Conservation (phyloP, 2,113 vertebrate species). For the Solea senegalensis region DNA sequence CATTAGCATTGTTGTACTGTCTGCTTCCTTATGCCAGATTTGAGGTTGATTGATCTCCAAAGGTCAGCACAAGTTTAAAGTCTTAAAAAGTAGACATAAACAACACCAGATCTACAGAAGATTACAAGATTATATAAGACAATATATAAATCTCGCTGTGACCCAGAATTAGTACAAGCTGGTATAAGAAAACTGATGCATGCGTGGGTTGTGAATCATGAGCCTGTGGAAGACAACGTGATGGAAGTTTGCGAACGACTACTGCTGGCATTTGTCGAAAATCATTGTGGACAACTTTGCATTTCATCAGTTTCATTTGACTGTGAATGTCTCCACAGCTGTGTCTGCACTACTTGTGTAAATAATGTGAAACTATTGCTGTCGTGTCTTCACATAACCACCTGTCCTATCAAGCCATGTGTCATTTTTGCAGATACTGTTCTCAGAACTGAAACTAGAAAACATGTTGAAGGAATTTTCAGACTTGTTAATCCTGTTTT, state of each 20-base stretch:
- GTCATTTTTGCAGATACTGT: background rate
- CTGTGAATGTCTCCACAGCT: conserved; percentile 21
- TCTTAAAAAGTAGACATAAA: too few species aligned
- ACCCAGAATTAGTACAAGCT: background rate
- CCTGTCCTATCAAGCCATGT: conserved; percentile 14
- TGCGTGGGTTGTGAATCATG: background rate
- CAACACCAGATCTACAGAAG: too few species aligned
- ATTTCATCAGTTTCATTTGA: conserved; percentile 18
- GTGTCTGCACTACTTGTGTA: conserved; percentile 13
- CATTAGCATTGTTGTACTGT: too few species aligned
- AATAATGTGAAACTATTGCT: conserved; percentile 23
- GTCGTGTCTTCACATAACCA: conserved; percentile 16
- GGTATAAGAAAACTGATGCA: background rate
- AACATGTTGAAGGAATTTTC: background rate
- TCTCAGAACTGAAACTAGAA: background rate
- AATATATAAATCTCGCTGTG: background rate
- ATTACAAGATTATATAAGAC: background rate
- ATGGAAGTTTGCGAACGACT: conserved; percentile 4
- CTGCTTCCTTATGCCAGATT: too few species aligned
- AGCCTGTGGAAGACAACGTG: background rate
- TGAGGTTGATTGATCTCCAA: too few species aligned
- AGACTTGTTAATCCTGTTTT: background rate
- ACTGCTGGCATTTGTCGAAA: conserved; percentile 16
- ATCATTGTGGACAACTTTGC: conserved; percentile 12
- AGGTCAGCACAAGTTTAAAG: too few species aligned